Percentiles rank a stretch among this genome's conserved stretches.
These are phyloP conservation scores for Gambelia wislizenii DNA, from an alignment of 2,797 vertebrate genomes.

Conservation along the genomic window DNA sequence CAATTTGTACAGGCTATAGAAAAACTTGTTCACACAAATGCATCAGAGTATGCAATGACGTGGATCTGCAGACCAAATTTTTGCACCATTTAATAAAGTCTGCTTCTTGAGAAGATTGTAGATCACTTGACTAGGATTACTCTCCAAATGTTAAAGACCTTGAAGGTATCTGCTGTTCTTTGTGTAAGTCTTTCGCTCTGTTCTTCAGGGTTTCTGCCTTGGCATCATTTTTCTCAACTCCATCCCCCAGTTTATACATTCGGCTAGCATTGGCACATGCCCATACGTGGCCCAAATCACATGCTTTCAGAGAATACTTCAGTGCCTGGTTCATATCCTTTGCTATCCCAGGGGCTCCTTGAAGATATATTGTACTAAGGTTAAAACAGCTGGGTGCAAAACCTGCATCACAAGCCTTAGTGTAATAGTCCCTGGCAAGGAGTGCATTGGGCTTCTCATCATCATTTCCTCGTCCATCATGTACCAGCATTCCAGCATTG, in stretches of 20 bases:
- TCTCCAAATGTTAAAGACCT: conserved; percentile 88
- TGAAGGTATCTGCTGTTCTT: conserved; percentile 80
- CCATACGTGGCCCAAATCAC: conserved; percentile 93
- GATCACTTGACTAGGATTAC: conserved; percentile 35
- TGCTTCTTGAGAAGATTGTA: neutral
- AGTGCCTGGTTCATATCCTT: conserved; percentile 89
- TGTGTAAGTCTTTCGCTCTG: conserved; percentile 86
- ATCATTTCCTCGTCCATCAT: conserved; percentile 83
- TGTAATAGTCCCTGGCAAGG: conserved; percentile 86
- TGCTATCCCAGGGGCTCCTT: conserved; percentile 82
- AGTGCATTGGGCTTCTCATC: conserved; percentile 77
- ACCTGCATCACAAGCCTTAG: conserved; percentile 86
- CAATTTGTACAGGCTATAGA: conserved; percentile 49
- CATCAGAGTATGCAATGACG: conserved; percentile 10
- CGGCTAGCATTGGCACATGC: conserved; percentile 96
- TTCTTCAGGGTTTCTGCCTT: conserved; percentile 93
- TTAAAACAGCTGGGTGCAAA: conserved; percentile 95
- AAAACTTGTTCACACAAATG: conserved; percentile 24
- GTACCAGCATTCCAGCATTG: conserved; percentile 86
- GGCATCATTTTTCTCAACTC: conserved; percentile 85
- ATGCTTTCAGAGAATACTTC: conserved; percentile 88
- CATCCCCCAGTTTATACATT: conserved; percentile 95
- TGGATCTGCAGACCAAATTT: conserved; percentile 13
- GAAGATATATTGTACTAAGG: conserved; percentile 88
- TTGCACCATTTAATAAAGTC: conserved; percentile 25